phyloP scores from a whole-genome alignment of 2,888 invertebrate species.

The Lithophane leautieri region DNA sequence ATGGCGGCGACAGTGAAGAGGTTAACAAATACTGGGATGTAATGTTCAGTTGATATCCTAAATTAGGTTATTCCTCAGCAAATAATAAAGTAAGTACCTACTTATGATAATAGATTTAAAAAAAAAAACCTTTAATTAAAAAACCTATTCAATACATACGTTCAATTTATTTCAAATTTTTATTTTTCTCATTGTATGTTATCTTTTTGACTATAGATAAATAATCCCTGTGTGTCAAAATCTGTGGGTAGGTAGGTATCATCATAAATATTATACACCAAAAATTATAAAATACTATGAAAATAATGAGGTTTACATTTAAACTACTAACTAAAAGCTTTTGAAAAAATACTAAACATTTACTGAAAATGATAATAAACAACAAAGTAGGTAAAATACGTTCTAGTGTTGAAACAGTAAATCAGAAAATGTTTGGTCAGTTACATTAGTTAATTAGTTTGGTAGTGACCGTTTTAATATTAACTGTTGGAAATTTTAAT shows the following conservation, averaged over 20 bases:
- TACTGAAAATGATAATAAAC: not conserved
- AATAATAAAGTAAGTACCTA: not conserved
- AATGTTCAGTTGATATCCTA: not conserved
- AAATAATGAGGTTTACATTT: not conserved
- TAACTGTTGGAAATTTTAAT: constrained; percentile 76
- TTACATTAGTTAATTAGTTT: constrained; percentile 59
- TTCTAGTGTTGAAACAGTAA: constrained; percentile 7
- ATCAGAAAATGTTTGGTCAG: constrained; percentile 45
- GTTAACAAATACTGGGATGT: not conserved
- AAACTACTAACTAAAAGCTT: not conserved
- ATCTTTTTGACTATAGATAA: not conserved
- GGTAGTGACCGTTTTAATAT: constrained; percentile 55
- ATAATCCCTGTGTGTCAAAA: not conserved
- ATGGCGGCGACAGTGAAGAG: no score
- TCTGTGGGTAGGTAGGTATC: not conserved
- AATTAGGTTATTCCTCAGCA: not conserved
- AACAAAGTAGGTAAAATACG: not conserved
- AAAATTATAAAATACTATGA: not conserved
- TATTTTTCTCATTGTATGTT: not conserved
- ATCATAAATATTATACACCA: not conserved
- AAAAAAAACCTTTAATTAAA: no score
- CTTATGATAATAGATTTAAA: not conserved
- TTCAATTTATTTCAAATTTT: not conserved
- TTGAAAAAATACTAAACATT: not conserved
- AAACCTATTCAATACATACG: not conserved